Base-by-base conservation (phyloP, 2,888 invertebrate genomes). In the Pantelozetes paolii region DNA sequence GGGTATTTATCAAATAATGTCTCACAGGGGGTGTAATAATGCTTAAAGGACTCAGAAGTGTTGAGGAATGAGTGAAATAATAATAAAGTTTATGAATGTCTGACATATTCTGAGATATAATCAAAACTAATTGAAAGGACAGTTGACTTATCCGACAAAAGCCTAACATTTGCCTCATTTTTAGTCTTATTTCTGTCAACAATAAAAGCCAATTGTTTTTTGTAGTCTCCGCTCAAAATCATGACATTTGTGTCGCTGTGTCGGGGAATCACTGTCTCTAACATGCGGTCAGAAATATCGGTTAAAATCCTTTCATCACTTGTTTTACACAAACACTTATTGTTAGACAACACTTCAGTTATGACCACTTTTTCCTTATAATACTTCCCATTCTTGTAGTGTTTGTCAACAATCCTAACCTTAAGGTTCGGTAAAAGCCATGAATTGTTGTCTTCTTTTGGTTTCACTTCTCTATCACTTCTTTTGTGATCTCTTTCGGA, bases 231-330 rank as follows among this genome's bases (percentile, higher is more conserved):
- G 72, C 77, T 76, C 11, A 83, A 81, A n/a, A 84, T 79, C 79
- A 82, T 80, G 26, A 83, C 82, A 78, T 80, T 79, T 13, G 80
- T 77, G 26, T 79, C 77, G 26, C 80, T 80, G 54, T 78, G 74
- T 74, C 80, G 79, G 23, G 84, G 84, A 71, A 84, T 81, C 0
- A 84, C 82, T 18, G 83, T 83, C 77, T 84, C 83, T 67, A 84
- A 73, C 79, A 81, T 81, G 20, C 79, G 78, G 75, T 81, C 81
- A 11, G 79, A 77, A 13, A 83, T 74, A 77, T 80, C 82, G 76
- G 82, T 82, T 59, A 83, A 75, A 18, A 82, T 78, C 78, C 77
- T 80, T 1, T 81, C 82, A 74, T 80, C 80, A 18, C 81, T 82
- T 62, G 83, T 82, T 75, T 79, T 79, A 76, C 83, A 82, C 1